phyloP scores from a whole-genome alignment of 2,113 vertebrate genomes.

The Megalops atlanticus region DNA sequence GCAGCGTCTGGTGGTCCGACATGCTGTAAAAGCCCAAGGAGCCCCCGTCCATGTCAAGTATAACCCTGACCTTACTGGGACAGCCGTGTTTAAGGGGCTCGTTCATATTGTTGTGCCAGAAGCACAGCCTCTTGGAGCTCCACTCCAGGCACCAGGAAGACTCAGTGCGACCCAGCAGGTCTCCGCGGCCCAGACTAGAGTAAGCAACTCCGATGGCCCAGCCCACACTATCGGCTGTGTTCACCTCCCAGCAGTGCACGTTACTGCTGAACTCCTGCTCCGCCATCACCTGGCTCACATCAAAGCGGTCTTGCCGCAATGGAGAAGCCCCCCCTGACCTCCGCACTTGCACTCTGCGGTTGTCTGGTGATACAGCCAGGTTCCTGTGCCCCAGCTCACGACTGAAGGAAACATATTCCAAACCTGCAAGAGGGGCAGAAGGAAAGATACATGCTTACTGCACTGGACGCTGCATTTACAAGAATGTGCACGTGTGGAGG shows the following conservation, averaged over 20 bases:
- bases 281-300: constrained; percentile 49
- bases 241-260: constrained; percentile 44
- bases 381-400: constrained; percentile 30
- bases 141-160: constrained; percentile 53
- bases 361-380: constrained; percentile 43
- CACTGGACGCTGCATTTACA: background rate
- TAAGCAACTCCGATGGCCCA: constrained; percentile 58
- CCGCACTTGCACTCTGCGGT: constrained; percentile 46
- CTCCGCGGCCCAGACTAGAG: constrained; percentile 8
- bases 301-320: constrained; percentile 14
- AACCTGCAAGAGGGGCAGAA: constrained; percentile 24
- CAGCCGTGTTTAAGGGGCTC: constrained; percentile 18
- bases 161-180: constrained; percentile 35
- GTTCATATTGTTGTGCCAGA: constrained; percentile 34
- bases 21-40: constrained; percentile 39
- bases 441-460: background rate
- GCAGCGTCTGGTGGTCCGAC: background rate
- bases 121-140: constrained; percentile 34
- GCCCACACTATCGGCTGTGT: constrained; percentile 31
- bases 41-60: constrained; percentile 34
- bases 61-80: constrained; percentile 29
- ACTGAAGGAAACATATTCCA: constrained; percentile 31
- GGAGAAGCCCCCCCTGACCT: constrained; percentile 25
- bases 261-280: constrained; percentile 48
- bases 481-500: background rate